Evolutionary conservation across 1,140 invertebrate species (phyloP), one percentile per base, ranked within the genome.

Genomic region (Chymomyza costata): DNA sequence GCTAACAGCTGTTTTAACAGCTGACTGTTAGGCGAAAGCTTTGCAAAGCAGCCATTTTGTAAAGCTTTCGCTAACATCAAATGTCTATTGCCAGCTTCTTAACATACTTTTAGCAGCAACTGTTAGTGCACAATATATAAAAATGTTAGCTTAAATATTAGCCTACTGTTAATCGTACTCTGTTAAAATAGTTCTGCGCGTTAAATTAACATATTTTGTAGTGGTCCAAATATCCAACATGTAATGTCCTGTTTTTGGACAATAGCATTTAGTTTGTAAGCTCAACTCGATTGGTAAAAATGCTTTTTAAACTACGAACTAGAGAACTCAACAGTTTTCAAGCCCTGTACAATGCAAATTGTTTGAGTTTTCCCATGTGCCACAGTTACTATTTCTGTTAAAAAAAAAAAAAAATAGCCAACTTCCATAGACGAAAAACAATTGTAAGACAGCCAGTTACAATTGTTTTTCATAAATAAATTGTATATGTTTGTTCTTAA

Each of bases 11-110:
- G 6, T 6, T 18, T 35, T 31, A 28, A 16, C 10, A 21, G 39
- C 13, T 5, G 18, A 34, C 30, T 18, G 11, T 2, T 34, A 39
- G 14, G 31, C n/a, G 44, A 78, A 60, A 45, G 35, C 55, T 41
- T 50, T 41, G 68, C 60, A 80, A 71, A 43, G 34, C 73, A 80
- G 73, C 74, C 73, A 80, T 80, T 80, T 65, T 80, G 68, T 55
- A 31, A 39, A 37, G 38, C 25, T 65, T 66, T 66, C 35, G n/a
- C n/a, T n/a, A n/a, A n/a, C n/a, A n/a, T n/a, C n/a, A n/a, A n/a
- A n/a, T n/a, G 18, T 17, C 6, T 35, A 13, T 2, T 10, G 6
- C 31, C 19, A 43, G 13, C 35, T 31, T 16, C 14, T 40, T 10
- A 13, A 11, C 3, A 11, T 16, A 17, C n/a, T 8, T 39, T 31